Evolutionary conservation across 2,888 invertebrate species (phyloP).

Genomic region (Endotricha flammealis): DNA sequence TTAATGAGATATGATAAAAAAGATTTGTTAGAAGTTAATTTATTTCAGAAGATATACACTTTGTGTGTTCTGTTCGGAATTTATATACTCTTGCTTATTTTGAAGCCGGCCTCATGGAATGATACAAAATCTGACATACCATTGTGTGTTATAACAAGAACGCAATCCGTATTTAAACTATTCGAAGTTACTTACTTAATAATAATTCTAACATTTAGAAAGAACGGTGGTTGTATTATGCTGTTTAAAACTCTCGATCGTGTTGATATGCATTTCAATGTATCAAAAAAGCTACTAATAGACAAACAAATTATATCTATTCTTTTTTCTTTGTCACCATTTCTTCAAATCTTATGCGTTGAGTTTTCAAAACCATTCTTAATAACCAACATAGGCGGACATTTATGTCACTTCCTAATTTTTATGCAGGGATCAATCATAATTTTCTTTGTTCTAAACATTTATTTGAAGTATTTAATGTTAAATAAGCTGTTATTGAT

Average conservation of each 20-base stretch:
- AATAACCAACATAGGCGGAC: conserved; percentile 30
- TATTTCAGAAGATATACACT: conserved; percentile 31
- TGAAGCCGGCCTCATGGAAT: conserved; percentile 32
- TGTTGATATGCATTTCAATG: conserved; percentile 35
- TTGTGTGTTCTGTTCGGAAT: no score
- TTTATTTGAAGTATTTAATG: conserved; percentile 33
- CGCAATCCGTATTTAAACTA: conserved; percentile 27
- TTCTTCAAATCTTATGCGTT: conserved; percentile 22
- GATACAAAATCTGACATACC: conserved; percentile 32
- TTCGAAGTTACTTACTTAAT: conserved; percentile 37
- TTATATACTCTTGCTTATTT: conserved; percentile 20
- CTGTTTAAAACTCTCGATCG: conserved; percentile 37
- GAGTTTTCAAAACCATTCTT: conserved; percentile 30
- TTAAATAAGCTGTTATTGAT: conserved; percentile 34
- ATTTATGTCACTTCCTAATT: conserved; percentile 32
- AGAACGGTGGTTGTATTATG: conserved; percentile 29
- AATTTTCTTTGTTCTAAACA: conserved; percentile 32
- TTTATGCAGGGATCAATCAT: conserved; percentile 42
- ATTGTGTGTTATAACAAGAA: conserved; percentile 40
- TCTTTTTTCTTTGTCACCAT: conserved; percentile 26
- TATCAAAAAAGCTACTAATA: conserved; percentile 25
- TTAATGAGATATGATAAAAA: conserved; percentile 30
- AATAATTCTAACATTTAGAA: conserved; percentile 31
- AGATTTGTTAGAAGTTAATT: conserved; percentile 21
- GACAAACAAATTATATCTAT: conserved; percentile 28